phyloP scores from a whole-genome alignment of 2,113 vertebrate genomes.

The Apteryx mantelli region DNA sequence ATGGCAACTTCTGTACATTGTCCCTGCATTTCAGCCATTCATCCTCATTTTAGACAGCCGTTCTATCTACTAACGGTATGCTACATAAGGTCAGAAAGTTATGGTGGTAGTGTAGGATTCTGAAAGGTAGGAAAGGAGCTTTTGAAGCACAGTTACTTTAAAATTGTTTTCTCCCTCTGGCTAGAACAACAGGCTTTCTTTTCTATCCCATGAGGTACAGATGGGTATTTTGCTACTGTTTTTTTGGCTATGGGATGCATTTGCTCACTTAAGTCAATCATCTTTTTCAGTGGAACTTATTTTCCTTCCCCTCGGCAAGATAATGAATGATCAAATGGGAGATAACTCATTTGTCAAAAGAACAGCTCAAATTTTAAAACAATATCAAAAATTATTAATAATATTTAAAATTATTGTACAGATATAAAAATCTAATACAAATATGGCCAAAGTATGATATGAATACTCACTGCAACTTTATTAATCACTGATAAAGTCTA shows the following conservation, averaged over 20 bases:
- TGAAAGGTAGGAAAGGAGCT: neutral
- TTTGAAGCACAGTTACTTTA: neutral
- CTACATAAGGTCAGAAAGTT: fast-evolving
- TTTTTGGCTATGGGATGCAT: neutral
- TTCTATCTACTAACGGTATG: neutral
- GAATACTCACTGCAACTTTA: neutral
- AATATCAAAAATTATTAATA: neutral
- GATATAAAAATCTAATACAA: neutral
- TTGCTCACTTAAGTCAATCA: neutral
- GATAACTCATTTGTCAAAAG: neutral
- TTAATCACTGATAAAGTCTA: neutral
- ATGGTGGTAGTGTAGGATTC: fast-evolving
- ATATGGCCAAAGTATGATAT: neutral
- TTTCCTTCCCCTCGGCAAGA: neutral
- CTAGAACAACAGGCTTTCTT: neutral
- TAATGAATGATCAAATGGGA: neutral
- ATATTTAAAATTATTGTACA: neutral
- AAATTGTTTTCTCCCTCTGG: neutral
- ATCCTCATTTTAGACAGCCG: neutral
- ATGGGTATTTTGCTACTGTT: neutral
- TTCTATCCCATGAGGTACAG: neutral
- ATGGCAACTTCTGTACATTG: neutral
- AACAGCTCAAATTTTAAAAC: neutral
- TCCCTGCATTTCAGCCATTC: neutral
- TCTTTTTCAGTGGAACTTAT: neutral